Base-by-base conservation (phyloP, 1,140 invertebrate genomes). In the Magallana ariakensis region DNA sequence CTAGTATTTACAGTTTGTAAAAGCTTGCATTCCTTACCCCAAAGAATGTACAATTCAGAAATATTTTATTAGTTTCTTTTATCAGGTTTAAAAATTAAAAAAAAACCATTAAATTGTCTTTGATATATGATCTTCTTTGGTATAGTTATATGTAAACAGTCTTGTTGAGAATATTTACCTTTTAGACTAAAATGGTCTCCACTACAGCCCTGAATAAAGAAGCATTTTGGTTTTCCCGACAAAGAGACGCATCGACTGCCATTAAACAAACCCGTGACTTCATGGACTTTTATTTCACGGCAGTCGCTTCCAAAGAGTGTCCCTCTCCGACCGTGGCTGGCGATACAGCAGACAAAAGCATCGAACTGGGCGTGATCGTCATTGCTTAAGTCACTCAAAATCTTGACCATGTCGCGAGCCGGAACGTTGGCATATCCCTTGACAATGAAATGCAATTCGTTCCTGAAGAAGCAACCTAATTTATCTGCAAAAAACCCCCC, bases 201-300 rank as follows among this genome's bases (percentile, higher is more conserved):
- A 6, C 54, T 8, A 62, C 85, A 86, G 1, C 75, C 80, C 22
- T 86, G 85, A 15, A 86, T 86, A 57, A 86, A 86, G 80, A 86
- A 86, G 57, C 75, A 81, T 53, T 86, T 86, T 26, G 85, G 85
- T 86, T 86, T 86, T 16, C 85, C 80, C n/a, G 85, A 80, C 26
- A 86, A 55, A n/a, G 75, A 81, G 19, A 53, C 16, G 57, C 85
- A 86, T 0, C 60, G 55, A 33, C 10, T 81, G 46, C 75, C 57
- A 22, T 33, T 19, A 9, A 81, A 81, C n/a, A 84, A n/a, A 33
- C 53, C 26, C 1, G 82, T 84, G 57, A 84, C 13, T 11, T 84
- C 82, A 11, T 54, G 22, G 0, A 84, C 55, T 53, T 60, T 57
- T 7, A 84, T 84, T 84, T 84, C 82, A 2, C 82, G 82, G 15